Base-by-base conservation (phyloP, 2,888 invertebrate species). In the Pollenia amentaria region DNA sequence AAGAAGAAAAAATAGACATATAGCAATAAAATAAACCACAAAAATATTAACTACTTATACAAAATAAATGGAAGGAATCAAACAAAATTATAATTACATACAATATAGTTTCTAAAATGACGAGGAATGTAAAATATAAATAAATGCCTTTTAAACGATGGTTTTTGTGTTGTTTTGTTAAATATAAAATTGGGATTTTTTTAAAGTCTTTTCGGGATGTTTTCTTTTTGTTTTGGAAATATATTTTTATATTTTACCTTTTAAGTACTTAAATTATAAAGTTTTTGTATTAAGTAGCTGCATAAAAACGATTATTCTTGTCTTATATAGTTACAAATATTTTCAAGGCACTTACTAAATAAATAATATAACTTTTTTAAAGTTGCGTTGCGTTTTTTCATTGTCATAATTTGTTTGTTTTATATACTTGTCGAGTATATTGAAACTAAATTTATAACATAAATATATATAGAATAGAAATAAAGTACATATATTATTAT, bases 61-160 rank as follows among this genome's bases (percentile, higher is more conserved):
- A 53, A 75, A 57, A 64, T 70, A 83, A 84, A 42, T 87, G 84
- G 84, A 87, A 87, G 87, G 80, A 87, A 81, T 87, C 62, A 55
- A 80, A 87, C 29, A 44, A 46, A 67, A 60, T 60, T 55, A 72
- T 64, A 55, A 57, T 21, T 51, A 60, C 10, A 38, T 53, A 62
- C 18, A 80, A 70, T 70, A 76, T 70, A 76, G 57, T 69, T 75
- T 75, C 57, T 51, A 62, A 81, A 29, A 73, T 82, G 42, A 73
- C 29, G 11, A 67, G 73, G 82, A 83, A 86, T 75, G 75, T 76
- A 75, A 70, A 82, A n/a, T n/a, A n/a, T 38, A 87, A 75, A 87
- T 87, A 87, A 87, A 87, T 87, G 87, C 87, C 79, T 79, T 77
- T 83, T 73, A 64, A 84, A 84, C 87, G 84, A 80, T 87, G 87